Conservation (phyloP, 2,797 vertebrate species). For the Emydoidea blandingii region DNA sequence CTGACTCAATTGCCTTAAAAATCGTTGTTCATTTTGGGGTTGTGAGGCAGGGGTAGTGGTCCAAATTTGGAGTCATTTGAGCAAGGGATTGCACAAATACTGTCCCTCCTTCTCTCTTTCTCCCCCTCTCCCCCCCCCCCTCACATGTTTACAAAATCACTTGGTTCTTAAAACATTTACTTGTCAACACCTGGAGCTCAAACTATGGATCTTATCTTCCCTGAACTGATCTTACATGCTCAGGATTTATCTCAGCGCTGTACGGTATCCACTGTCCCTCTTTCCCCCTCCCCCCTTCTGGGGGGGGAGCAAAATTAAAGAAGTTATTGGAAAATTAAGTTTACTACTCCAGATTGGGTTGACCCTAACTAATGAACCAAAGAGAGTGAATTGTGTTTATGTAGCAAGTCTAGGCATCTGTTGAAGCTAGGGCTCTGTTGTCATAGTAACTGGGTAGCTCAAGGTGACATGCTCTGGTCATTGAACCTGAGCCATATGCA, state of each 20-base stretch:
- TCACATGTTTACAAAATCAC: neutral
- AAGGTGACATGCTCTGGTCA: neutral
- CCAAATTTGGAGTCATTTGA: neutral
- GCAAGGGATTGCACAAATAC: neutral
- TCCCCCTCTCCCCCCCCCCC: rapidly evolving
- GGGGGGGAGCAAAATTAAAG: neutral
- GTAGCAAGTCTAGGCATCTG: neutral
- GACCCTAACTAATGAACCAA: neutral
- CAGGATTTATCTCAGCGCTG: neutral
- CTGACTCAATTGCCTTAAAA: neutral
- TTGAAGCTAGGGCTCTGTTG: neutral
- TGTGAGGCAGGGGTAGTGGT: neutral
- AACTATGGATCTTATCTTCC: neutral
- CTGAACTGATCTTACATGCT: neutral
- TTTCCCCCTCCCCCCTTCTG: too few species aligned
- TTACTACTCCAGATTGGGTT: neutral
- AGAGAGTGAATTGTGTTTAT: neutral
- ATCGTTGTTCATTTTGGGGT: neutral
- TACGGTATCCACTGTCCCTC: neutral
- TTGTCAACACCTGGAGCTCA: neutral
- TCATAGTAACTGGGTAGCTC: neutral
- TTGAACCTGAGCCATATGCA: neutral
- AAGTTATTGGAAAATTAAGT: neutral
- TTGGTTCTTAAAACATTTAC: neutral
- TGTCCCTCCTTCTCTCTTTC: too few species aligned